Evolutionary conservation across 2,113 vertebrate species (phyloP).

Genomic region (Podiceps cristatus): DNA sequence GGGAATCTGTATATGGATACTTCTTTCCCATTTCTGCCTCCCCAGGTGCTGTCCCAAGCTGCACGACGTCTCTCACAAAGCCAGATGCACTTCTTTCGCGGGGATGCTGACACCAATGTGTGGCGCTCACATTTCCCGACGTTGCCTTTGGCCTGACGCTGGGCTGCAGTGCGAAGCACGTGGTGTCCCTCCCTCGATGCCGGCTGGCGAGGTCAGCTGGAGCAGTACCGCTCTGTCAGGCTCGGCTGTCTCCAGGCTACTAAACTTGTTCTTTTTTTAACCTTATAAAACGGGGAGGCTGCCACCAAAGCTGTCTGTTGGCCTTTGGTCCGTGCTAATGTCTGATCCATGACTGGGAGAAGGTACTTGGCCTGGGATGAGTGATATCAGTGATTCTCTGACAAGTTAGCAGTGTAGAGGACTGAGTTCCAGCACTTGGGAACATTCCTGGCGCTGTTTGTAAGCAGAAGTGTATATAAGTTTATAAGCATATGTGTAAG

Average conservation of each 20-base stretch:
- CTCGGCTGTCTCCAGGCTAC: background rate
- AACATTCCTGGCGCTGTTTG: constrained; percentile 65
- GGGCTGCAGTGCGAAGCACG: background rate
- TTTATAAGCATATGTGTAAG: constrained; percentile 73
- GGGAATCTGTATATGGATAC: background rate
- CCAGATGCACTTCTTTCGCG: background rate
- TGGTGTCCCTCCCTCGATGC: background rate
- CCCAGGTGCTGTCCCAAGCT: background rate
- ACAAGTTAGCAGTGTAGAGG: background rate
- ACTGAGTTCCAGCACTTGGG: constrained; percentile 40
- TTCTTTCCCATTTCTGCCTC: background rate
- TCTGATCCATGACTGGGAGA: background rate
- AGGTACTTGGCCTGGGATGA: background rate
- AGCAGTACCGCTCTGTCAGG: background rate
- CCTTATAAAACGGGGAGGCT: background rate
- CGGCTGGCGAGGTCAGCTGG: background rate
- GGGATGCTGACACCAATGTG: fast-evolving
- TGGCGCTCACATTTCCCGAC: background rate
- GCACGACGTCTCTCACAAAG: background rate
- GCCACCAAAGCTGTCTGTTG: background rate
- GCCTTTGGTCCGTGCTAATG: background rate
- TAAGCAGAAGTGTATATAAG: constrained; percentile 70
- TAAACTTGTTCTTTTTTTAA: background rate
- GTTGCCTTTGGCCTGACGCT: background rate
- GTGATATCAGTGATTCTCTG: background rate